Conservation (phyloP, 2,113 vertebrate genomes). For the Chloropsis hardwickii region DNA sequence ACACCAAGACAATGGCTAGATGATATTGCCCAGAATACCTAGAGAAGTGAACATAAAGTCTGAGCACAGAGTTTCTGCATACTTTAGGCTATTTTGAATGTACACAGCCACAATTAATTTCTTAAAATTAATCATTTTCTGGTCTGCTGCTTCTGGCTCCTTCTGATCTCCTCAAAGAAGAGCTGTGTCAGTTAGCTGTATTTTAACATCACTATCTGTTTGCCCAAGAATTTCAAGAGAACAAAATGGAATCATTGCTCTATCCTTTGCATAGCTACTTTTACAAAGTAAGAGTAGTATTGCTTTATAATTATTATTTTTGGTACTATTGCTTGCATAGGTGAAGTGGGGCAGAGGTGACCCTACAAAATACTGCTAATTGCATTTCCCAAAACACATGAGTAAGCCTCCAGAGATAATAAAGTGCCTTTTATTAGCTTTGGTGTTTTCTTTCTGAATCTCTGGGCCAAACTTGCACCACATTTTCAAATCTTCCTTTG, state of each 20-base stretch:
- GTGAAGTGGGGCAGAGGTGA: neutral
- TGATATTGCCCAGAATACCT: neutral
- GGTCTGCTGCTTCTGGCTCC: neutral
- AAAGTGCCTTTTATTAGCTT: neutral
- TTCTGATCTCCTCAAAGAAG: neutral
- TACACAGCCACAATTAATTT: neutral
- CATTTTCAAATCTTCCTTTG: neutral
- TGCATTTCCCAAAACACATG: neutral
- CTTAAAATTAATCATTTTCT: neutral
- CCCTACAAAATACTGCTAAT: neutral
- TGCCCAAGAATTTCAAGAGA: neutral
- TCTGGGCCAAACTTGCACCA: neutral
- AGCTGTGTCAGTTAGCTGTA: neutral
- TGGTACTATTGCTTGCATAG: neutral
- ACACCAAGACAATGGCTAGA: neutral
- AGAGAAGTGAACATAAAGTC: neutral
- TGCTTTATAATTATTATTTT: neutral
- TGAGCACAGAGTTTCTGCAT: neutral
- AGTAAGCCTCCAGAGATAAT: neutral
- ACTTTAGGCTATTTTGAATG: neutral
- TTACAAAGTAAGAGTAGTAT: neutral
- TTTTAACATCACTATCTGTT: neutral
- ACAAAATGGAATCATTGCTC: neutral
- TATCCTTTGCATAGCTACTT: neutral
- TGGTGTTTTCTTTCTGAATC: neutral